A percentile compares a stretch with the other conserved stretches of the same genome.
Evolutionary conservation across 2,797 vertebrate genomes (phyloP).

Genomic region (Cygnus olor): DNA sequence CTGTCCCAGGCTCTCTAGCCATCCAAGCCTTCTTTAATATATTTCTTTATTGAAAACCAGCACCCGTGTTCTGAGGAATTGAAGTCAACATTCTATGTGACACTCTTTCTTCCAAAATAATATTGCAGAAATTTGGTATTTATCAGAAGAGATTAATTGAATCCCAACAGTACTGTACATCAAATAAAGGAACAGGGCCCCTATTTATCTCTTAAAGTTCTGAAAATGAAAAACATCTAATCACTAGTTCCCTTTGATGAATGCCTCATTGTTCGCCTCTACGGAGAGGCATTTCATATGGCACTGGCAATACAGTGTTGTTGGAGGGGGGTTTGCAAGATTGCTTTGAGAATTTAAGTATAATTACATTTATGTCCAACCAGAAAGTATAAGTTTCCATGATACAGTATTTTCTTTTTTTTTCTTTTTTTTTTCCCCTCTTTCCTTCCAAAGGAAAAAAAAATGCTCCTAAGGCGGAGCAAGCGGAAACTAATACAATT

Average conservation of each 20-base stretch:
- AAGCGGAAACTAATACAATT: conserved; percentile 65
- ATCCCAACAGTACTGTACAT: conserved; percentile 68
- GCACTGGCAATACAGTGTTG: conserved; percentile 53
- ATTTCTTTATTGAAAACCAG: background rate
- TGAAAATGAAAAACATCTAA: conserved; percentile 76
- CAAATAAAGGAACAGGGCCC: conserved; percentile 71
- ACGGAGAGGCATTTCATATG: conserved; percentile 67
- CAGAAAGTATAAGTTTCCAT: conserved; percentile 38
- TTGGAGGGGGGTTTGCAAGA: background rate
- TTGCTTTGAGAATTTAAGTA: conserved; percentile 28
- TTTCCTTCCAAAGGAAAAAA: background rate
- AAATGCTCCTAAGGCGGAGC: conserved; percentile 40
- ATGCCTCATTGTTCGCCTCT: conserved; percentile 70
- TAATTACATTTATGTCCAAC: conserved; percentile 38
- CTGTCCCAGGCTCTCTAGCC: background rate
- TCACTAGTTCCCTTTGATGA: conserved; percentile 70
- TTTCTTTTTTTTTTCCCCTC: background rate
- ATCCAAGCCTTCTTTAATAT: background rate
- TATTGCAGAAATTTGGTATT: conserved; percentile 47
- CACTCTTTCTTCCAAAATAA: conserved; percentile 2
- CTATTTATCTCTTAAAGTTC: conserved; percentile 74
- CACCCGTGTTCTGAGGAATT: background rate
- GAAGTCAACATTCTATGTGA: background rate
- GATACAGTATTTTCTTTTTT: background rate
- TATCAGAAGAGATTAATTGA: conserved; percentile 72